Conservation (phyloP, 2,888 invertebrate genomes). For the Rhimphoctona megacephalus region DNA sequence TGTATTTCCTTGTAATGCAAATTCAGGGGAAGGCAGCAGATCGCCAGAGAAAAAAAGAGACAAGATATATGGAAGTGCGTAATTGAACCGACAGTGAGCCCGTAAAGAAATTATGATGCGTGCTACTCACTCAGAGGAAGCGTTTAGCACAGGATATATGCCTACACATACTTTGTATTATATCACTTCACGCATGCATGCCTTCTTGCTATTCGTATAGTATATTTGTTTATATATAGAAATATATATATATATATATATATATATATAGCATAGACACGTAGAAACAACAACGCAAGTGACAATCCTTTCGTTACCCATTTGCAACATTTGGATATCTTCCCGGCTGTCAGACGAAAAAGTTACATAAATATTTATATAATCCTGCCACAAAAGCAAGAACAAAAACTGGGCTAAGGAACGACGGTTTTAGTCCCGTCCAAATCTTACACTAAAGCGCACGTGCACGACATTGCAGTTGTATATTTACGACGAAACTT, state of each 20-base stretch:
- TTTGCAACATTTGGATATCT: not conserved
- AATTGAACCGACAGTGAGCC: conserved; percentile 40
- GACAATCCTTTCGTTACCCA: conserved; percentile 14
- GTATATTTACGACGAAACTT: conserved; percentile 5
- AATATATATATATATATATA: not conserved
- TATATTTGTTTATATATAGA: not conserved
- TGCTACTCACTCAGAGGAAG: conserved; percentile 50
- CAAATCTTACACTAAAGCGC: not conserved
- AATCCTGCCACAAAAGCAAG: not conserved
- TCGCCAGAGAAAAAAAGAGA: conserved; percentile 9
- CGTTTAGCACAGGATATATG: conserved; percentile 65
- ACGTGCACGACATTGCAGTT: conserved; percentile 8
- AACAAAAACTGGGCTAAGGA: not conserved
- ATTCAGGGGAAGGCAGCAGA: not conserved
- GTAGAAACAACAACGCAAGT: conserved; percentile 8
- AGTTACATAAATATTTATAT: conserved; percentile 38
- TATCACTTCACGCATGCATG: conserved; percentile 50
- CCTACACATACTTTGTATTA: conserved; percentile 44
- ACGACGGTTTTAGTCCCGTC: not conserved
- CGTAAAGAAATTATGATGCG: conserved; percentile 43
- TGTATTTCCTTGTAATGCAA: not conserved
- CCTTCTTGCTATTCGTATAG: conserved; percentile 18
- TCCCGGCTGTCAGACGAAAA: not conserved
- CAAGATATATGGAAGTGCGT: conserved; percentile 44
- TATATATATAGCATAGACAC: not conserved